A percentile compares a stretch with the other conserved stretches of the same genome.
phyloP scores from a whole-genome alignment of 2,888 invertebrate genomes.

The Tridacna crocea region DNA sequence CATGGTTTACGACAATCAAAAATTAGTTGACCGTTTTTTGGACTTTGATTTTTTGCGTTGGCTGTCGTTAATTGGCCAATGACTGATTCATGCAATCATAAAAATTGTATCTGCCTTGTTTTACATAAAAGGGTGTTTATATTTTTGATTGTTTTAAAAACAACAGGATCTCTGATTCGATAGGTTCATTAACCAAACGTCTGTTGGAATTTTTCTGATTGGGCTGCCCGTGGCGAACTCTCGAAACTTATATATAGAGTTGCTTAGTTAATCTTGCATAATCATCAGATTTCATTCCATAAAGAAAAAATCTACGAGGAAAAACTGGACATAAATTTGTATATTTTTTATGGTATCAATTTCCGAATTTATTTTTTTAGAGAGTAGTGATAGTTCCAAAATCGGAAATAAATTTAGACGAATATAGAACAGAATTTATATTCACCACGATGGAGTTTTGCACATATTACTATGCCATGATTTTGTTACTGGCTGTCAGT shows the following conservation, averaged over 20 bases:
- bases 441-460: not conserved
- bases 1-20: conserved; percentile 12
- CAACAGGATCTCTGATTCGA: conserved; percentile 4
- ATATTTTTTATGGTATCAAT: too few species aligned
- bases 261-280: conserved; percentile 15
- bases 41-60: conserved; percentile 15
- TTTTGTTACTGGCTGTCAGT: not conserved
- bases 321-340: too few species aligned
- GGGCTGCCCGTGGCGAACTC: not conserved
- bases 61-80: conserved; percentile 22
- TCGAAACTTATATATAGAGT: conserved; percentile 4
- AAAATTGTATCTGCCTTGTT: not conserved
- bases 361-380: too few species aligned
- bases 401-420: too few species aligned
- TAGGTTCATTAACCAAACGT: not conserved
- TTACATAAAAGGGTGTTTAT: conserved; percentile 9
- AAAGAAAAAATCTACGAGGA: too few species aligned
- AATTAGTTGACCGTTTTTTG: conserved; percentile 14
- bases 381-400: too few species aligned
- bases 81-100: conserved; percentile 2
- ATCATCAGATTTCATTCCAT: not conserved
- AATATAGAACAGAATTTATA: too few species aligned
- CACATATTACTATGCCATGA: not conserved
- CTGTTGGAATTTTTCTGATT: conserved; percentile 1
- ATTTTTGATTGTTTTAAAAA: conserved; percentile 4